These are phyloP conservation scores for Cosmia pyralina DNA, from an alignment of 2,888 invertebrate genomes.

Conservation along the genomic window DNA sequence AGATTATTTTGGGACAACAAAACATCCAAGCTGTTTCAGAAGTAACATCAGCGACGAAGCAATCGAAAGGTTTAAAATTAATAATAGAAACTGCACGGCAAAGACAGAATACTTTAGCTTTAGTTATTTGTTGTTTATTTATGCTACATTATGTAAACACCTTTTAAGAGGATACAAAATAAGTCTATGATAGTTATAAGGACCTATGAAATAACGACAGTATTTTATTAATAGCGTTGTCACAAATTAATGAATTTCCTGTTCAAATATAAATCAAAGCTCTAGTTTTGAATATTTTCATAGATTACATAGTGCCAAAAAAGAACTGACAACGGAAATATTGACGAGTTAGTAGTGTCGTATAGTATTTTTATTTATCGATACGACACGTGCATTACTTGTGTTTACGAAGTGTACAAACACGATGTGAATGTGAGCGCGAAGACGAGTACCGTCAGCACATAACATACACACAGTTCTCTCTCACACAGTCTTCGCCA, in stretches of 20 bases:
- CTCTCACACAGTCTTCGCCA: too few species aligned
- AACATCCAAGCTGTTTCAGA: background rate
- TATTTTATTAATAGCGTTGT: conserved; percentile 68
- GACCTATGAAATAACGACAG: conserved; percentile 60
- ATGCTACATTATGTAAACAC: conserved; percentile 29
- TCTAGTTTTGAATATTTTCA: conserved; percentile 65
- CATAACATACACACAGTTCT: too few species aligned
- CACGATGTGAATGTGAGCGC: too few species aligned
- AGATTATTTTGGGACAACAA: background rate
- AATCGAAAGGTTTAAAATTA: background rate
- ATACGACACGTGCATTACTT: too few species aligned
- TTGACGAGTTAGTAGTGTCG: conserved; percentile 20
- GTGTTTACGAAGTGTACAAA: too few species aligned
- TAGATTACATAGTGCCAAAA: conserved; percentile 76
- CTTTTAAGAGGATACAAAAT: conserved; percentile 59
- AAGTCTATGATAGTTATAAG: conserved; percentile 60
- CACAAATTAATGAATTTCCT: conserved; percentile 63
- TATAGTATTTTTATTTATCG: background rate
- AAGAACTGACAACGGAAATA: conserved; percentile 54
- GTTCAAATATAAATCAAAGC: conserved; percentile 63
- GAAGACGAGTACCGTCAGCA: too few species aligned
- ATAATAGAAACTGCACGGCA: conserved; percentile 16
- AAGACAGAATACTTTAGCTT: conserved; percentile 8
- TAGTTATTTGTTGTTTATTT: conserved; percentile 36
- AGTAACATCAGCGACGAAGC: background rate